These are phyloP conservation scores for Aepyceros melampus DNA, from an alignment of 2,113 vertebrate species.

Conservation along the genomic window DNA sequence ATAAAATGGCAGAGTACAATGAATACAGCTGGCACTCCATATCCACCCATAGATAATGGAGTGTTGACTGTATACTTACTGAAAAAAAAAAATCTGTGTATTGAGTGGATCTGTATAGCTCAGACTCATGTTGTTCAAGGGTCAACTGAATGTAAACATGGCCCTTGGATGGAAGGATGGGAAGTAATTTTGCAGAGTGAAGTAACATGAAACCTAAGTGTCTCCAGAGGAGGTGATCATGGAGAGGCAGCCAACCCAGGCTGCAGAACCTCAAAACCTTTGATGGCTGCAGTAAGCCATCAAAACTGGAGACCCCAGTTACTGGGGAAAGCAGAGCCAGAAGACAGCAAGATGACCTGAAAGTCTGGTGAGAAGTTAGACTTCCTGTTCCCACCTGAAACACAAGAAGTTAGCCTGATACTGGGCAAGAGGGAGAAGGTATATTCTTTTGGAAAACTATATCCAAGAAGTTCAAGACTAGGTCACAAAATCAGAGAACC, in stretches of 20 bases:
- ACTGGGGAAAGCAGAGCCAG: fast-evolving
- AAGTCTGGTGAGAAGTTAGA: neutral
- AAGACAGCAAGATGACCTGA: neutral
- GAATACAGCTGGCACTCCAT: neutral
- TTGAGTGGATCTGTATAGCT: neutral
- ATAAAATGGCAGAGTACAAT: neutral
- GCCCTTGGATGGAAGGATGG: neutral
- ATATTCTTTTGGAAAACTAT: neutral
- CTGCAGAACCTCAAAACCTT: neutral
- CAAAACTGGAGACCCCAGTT: neutral
- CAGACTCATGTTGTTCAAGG: neutral
- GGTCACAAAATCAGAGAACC: neutral
- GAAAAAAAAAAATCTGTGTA: neutral
- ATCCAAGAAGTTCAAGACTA: neutral
- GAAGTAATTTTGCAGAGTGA: neutral
- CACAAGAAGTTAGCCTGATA: neutral
- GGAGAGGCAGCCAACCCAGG: neutral
- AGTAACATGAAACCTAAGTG: too few species aligned
- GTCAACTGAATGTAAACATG: neutral
- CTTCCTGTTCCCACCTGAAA: neutral
- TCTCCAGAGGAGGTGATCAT: neutral
- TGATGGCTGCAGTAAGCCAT: neutral
- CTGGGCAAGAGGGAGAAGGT: neutral
- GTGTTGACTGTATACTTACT: neutral
- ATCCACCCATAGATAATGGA: neutral